phyloP scores from a whole-genome alignment of 2,888 invertebrate species.

The Chelonus formosanus region DNA sequence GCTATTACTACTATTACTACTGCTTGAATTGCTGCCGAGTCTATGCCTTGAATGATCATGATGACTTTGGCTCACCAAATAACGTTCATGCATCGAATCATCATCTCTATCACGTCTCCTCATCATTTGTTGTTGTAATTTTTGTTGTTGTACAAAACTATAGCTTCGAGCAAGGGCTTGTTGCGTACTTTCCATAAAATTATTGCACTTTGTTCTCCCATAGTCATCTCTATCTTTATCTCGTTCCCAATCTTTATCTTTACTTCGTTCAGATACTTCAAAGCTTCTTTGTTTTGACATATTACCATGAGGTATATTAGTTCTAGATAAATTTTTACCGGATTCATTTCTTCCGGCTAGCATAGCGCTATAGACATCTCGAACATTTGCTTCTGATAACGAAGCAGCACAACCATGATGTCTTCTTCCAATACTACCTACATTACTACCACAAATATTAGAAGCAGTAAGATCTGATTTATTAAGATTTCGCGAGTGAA shows the following conservation, averaged over 20 bases:
- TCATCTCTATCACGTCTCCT: slow-evolving; percentile 71
- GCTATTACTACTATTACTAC: slow-evolving; percentile 47
- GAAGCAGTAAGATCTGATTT: slow-evolving; percentile 51
- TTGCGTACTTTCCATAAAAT: slow-evolving; percentile 59
- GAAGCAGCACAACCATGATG: slow-evolving; percentile 58
- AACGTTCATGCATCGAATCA: slow-evolving; percentile 85
- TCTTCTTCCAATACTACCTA: slow-evolving; percentile 54
- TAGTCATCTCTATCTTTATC: slow-evolving; percentile 51
- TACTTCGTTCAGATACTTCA: slow-evolving; percentile 66
- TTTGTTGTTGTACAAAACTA: slow-evolving; percentile 68
- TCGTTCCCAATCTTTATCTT: slow-evolving; percentile 58
- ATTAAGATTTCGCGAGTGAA: slow-evolving; percentile 53
- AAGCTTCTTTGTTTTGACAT: slow-evolving; percentile 67
- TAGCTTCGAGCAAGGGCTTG: slow-evolving; percentile 70
- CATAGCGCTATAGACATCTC: slow-evolving; percentile 56
- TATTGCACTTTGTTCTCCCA: slow-evolving; percentile 65
- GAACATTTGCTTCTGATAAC: slow-evolving; percentile 58
- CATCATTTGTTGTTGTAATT: slow-evolving; percentile 49
- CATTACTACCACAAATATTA: slow-evolving; percentile 43
- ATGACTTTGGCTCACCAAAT: slow-evolving; percentile 67
- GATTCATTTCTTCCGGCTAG: slow-evolving; percentile 54
- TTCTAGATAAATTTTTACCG: slow-evolving; percentile 57
- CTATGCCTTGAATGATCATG: slow-evolving; percentile 59
- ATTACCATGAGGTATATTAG: slow-evolving; percentile 48
- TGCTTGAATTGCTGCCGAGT: slow-evolving; percentile 56